phyloP scores from a whole-genome alignment of 2,113 vertebrate species.

The Paralichthys olivaceus region DNA sequence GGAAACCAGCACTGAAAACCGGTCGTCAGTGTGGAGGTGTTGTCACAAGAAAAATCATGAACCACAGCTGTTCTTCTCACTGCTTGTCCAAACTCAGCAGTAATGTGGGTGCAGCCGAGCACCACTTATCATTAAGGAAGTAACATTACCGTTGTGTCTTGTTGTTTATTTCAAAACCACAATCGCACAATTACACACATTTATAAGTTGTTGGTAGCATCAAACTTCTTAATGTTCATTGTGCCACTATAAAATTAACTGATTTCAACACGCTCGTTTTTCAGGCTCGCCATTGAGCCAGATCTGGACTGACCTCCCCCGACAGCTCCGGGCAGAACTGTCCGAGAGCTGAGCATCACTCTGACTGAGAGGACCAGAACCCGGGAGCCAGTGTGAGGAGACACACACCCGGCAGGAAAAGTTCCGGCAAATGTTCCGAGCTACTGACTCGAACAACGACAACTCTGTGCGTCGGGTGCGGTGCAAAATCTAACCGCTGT shows the following conservation, averaged over 20 bases:
- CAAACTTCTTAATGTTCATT: background rate
- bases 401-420: too few relatives aligned
- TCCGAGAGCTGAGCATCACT: background rate
- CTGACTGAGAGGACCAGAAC: background rate
- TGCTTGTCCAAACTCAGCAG: too few relatives aligned
- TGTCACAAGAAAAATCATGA: too few relatives aligned
- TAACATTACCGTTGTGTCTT: background rate
- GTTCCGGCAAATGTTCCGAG: too few relatives aligned
- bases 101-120: too few relatives aligned
- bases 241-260: too few relatives aligned
- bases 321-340: background rate
- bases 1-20: too few relatives aligned
- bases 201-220: background rate
- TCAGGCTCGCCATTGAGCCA: slow-evolving; percentile 2
- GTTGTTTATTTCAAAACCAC: background rate
- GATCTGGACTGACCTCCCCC: slow-evolving; percentile 15
- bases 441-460: too few relatives aligned
- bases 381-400: background rate
- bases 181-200: background rate
- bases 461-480: too few relatives aligned
- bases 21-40: too few relatives aligned
- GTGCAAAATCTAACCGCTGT: too few relatives aligned
- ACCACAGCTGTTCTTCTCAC: background rate
- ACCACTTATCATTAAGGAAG: slow-evolving; percentile 1
- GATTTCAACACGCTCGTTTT: too few relatives aligned